Conservation (phyloP, 2,113 vertebrate species). For the Aviceda subcristata region DNA sequence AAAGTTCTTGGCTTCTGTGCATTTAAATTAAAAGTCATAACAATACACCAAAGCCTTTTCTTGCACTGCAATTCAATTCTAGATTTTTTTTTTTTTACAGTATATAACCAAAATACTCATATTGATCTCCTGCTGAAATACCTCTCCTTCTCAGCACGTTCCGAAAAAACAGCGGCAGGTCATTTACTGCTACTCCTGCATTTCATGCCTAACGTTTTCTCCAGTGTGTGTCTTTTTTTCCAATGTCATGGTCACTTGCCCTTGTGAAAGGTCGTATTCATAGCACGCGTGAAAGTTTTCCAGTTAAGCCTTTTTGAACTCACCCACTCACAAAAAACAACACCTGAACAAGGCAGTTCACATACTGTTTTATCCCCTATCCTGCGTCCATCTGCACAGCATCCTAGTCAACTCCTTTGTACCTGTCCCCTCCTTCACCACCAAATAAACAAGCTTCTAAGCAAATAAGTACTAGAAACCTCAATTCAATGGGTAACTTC, state of each 20-base stretch:
- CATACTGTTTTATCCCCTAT: not conserved
- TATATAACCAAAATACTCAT: not conserved
- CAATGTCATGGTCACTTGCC: not conserved
- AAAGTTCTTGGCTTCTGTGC: conserved; percentile 5
- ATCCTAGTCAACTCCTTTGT: not conserved
- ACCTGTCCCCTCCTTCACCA: not conserved
- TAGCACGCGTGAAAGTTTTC: not conserved
- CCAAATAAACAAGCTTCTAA: not conserved
- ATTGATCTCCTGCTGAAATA: conserved; percentile 1
- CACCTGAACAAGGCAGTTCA: not conserved
- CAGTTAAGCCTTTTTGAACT: not conserved
- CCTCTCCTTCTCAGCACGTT: not conserved
- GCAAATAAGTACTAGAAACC: not conserved
- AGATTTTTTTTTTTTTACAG: not conserved
- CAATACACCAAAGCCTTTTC: not conserved
- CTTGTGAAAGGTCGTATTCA: not conserved
- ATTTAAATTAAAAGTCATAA: not conserved
- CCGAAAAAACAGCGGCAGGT: not conserved
- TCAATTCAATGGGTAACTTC: not conserved
- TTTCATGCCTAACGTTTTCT: not conserved
- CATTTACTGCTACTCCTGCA: not conserved
- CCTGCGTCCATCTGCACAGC: not conserved
- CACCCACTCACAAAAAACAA: not conserved
- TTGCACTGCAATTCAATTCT: conserved; percentile 7
- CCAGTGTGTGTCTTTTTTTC: not conserved